Base-by-base conservation (phyloP, 2,888 invertebrate species). In the Nephrocerus scutellatus region DNA sequence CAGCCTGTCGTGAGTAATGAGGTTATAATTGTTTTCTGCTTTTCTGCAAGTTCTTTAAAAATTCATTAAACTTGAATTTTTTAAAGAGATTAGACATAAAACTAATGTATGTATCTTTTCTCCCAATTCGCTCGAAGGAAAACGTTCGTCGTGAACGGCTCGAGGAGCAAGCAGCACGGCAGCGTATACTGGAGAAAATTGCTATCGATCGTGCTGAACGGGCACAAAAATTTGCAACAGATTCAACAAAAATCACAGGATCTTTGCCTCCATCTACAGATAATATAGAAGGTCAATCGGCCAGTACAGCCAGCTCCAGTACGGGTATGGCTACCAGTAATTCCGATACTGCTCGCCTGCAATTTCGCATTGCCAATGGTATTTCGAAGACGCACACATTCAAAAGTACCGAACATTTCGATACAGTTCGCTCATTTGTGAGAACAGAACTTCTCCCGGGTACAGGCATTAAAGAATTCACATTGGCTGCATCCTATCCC, bases 281-380 rank as follows among this genome's bases (percentile, higher is more conserved):
- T 10, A 32, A 19, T 2, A n/a, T 21, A 3, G 26, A 26, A 8
- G 18, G 22, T 9, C 28, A 30, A 4, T 33, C 51, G 12, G 47
- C 45, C 19, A 45, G 38, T 9, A 33, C 55, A 4, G 47, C 52
- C 0, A 44, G 47, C 14, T 43, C 47, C 5, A 55, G 52, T 30
- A 37, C 48, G 16, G 46, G 50, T 10, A 50, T 50, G 2, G 45
- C 50, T 3, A 52, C 44, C 13, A 47, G 13, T 18, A 53, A 51
- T 19, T 51, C 50, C 37, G 73, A 77, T 46, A 63, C 68, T 24
- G 75, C 86, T 0, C 75, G 88, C 36, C 77, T 95, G 24, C 92
- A 92, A 70, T 89, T 93, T 62, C 82, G 86, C 54, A 60, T 91
- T 49, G 86, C 91, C 0, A 84, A 87, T 63, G 92, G 92, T 2